phyloP scores from a whole-genome alignment of 2,113 vertebrate genomes.

The Oncorhynchus nerka region DNA sequence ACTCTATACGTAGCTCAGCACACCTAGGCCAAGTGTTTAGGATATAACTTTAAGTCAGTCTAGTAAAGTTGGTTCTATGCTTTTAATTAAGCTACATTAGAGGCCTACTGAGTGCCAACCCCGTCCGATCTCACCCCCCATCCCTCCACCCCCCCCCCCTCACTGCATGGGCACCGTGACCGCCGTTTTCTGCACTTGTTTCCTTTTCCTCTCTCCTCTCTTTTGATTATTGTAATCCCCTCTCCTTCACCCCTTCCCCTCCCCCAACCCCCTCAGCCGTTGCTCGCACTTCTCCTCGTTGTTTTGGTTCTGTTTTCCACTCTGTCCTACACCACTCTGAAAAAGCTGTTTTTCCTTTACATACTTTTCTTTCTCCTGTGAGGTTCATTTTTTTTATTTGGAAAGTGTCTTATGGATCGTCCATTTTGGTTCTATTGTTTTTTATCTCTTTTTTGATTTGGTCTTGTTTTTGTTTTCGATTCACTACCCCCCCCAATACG shows the following conservation, averaged over 20 bases:
- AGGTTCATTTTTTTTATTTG: slow-evolving; percentile 76
- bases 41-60: background rate
- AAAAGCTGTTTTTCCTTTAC: slow-evolving; percentile 87
- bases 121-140: slow-evolving; percentile 73
- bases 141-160: slow-evolving; percentile 63
- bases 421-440: slow-evolving; percentile 68
- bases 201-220: slow-evolving; percentile 51
- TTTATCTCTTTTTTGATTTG: slow-evolving; percentile 55
- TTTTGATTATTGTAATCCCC: slow-evolving; percentile 55
- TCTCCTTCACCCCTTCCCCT: background rate
- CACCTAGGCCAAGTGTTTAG: background rate
- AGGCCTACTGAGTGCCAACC: slow-evolving; percentile 74
- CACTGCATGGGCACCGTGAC: slow-evolving; percentile 80
- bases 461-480: slow-evolving; percentile 57
- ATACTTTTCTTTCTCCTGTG: slow-evolving; percentile 91
- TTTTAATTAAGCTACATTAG: slow-evolving; percentile 80
- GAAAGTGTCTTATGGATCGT: slow-evolving; percentile 72
- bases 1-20: no score
- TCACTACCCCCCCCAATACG: slow-evolving; percentile 22
- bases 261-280: slow-evolving; percentile 69
- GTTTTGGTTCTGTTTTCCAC: slow-evolving; percentile 84
- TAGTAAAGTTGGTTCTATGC: background rate
- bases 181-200: slow-evolving; percentile 66
- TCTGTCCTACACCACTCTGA: slow-evolving; percentile 81
- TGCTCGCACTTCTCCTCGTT: slow-evolving; percentile 81